Evolutionary conservation across 2,797 vertebrate species (phyloP), one percentile per base, ranked within the genome.

Genomic region (Melanotaenia parkinsoni): DNA sequence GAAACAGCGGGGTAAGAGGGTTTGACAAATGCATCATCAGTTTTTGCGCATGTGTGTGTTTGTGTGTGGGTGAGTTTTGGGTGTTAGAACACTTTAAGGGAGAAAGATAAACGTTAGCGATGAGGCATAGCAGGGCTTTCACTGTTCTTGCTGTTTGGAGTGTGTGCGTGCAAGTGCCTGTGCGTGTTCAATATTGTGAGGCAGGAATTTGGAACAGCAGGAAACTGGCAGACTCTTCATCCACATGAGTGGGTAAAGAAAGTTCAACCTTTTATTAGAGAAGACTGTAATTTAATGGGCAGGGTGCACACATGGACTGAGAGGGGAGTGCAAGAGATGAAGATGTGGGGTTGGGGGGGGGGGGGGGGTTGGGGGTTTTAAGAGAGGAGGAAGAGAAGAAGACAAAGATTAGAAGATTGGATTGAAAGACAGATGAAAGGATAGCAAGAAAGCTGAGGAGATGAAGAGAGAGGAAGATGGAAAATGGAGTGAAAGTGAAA

Each of bases 241-340:
- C 88, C 96, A 94, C 94, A 95, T 93, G 94, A 95, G 92, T 94
- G 94, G 94, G 86, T 92, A 93, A 94, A 90, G 94, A 95, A 95
- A 95, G 95, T 94, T 95, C 94, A 96, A 95, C 94, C 95, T 95
- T 95, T 95, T 95, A 94, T 95, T 95, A 94, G 94, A 90, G 92
- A 93, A 89, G 93, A 91, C 95, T 96, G 93, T 95, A 95, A 96
- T 96, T 96, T 96, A 95, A 95, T 93, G 94, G 95, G 95, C 93
- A 94, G 94, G 93, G 92, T 93, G 88, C 87, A 83, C 86, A 91
- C 85, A 92, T 89, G 86, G 88, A 67, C 86, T 35, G 58, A 77
- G 81, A 89, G 79, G 76, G 71, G 14, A 32, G 63, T 74, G 63
- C 20, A 35, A 79, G 79, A 77, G 84, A 88, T 60, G 74, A 54